Evolutionary conservation across 2,888 invertebrate genomes (phyloP).

Genomic region (Agrilus mali): DNA sequence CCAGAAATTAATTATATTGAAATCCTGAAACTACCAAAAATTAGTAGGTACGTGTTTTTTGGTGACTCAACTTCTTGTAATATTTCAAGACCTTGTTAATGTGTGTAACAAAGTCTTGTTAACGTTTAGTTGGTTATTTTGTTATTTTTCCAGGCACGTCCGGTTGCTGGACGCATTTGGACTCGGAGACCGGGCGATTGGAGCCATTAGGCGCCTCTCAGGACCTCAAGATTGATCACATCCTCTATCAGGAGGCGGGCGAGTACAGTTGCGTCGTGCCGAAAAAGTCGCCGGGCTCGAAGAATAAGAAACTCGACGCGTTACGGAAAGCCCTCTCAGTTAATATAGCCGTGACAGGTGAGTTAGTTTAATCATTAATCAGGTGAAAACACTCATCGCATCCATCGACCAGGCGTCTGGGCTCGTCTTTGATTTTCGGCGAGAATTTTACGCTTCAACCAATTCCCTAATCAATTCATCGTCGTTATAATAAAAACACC

Average conservation of each 20-base stretch:
- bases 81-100: too few relatives aligned
- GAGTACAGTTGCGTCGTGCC: constrained; percentile 61
- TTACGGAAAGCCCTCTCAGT: constrained; percentile 37
- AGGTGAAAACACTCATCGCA: not conserved
- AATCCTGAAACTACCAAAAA: too few relatives aligned
- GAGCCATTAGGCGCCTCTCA: constrained; percentile 45
- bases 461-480: not conserved
- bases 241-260: constrained; percentile 65
- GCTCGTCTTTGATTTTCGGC: not conserved
- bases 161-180: constrained; percentile 50
- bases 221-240: constrained; percentile 53
- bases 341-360: constrained; percentile 42
- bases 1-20: too few relatives aligned
- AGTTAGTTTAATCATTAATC: constrained; percentile 18
- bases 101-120: too few relatives aligned
- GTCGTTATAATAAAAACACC: too few relatives aligned
- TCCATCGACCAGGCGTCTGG: not conserved
- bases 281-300: constrained; percentile 35
- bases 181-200: constrained; percentile 39
- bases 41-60: too few relatives aligned
- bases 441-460: not conserved
- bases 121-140: not conserved
- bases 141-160: constrained; percentile 35
- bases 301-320: constrained; percentile 36
- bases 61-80: too few relatives aligned